A percentile compares a stretch with the other conserved stretches of the same genome.
phyloP scores from a whole-genome alignment of 2,113 vertebrate species.

The Lepus timidus region DNA sequence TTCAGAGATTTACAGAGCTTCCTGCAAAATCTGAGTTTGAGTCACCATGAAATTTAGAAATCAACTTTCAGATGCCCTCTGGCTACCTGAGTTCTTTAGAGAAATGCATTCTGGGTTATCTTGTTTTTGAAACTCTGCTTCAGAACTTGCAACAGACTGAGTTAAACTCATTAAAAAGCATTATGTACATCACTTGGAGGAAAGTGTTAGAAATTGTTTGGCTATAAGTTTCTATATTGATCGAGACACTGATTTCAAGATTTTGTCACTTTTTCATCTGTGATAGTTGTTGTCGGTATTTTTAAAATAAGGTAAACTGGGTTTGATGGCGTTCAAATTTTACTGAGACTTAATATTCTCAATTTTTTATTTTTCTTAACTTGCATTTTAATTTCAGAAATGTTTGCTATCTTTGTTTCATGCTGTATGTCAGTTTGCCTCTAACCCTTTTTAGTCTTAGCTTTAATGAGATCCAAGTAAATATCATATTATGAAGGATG shows the following conservation, averaged over 20 bases:
- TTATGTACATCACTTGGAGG: not conserved
- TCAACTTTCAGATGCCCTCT: not conserved
- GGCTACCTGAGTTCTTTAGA: constrained; percentile 9
- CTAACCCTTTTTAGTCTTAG: not conserved
- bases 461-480: constrained; percentile 43
- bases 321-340: constrained; percentile 8
- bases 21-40: not conserved
- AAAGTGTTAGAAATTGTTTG: constrained; percentile 16
- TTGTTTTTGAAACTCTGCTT: not conserved
- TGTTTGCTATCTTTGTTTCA: constrained; percentile 27
- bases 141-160: constrained; percentile 33
- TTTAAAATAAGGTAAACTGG: constrained; percentile 45
- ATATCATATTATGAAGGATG: not conserved
- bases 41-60: constrained; percentile 1
- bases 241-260: not conserved
- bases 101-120: not conserved
- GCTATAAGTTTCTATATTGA: not conserved
- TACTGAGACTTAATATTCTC: constrained; percentile 29
- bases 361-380: constrained; percentile 38
- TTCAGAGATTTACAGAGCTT: not conserved
- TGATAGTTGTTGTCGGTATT: constrained; percentile 10
- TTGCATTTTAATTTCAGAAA: constrained; percentile 56
- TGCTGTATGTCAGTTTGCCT: constrained; percentile 32
- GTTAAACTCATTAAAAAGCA: constrained; percentile 12
- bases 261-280: constrained; percentile 40